These are phyloP conservation scores for Ondatra zibethicus DNA, from an alignment of 2,113 vertebrate genomes.

Conservation along the genomic window DNA sequence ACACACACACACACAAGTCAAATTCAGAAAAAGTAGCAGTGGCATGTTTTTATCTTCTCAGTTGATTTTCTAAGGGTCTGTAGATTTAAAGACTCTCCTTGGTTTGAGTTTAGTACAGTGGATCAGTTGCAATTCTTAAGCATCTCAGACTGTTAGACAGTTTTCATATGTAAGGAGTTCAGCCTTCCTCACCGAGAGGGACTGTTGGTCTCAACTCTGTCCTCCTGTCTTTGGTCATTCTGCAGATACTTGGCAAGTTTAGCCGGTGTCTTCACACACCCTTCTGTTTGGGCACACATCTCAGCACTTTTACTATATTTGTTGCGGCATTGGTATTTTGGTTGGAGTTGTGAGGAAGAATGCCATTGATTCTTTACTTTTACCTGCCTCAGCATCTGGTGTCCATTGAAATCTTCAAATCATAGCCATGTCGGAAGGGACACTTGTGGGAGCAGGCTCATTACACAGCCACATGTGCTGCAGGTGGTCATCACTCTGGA, in stretches of 20 bases:
- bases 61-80: constrained; percentile 9
- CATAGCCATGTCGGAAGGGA: constrained; percentile 45
- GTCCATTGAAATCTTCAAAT: constrained; percentile 60
- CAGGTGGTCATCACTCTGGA: constrained; percentile 72
- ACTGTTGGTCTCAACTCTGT: constrained; percentile 22
- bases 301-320: constrained; percentile 69
- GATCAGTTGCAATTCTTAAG: background rate
- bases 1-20: background rate
- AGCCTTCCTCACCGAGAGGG: background rate
- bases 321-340: constrained; percentile 57
- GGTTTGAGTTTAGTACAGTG: constrained; percentile 17
- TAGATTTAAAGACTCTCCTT: background rate
- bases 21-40: constrained; percentile 51
- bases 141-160: background rate
- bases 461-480: constrained; percentile 73
- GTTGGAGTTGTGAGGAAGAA: constrained; percentile 66
- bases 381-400: constrained; percentile 56
- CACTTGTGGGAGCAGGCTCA: constrained; percentile 40
- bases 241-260: constrained; percentile 49
- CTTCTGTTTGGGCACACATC: constrained; percentile 68
- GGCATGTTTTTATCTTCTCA: background rate
- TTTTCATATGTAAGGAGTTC: background rate
- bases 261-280: constrained; percentile 27
- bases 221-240: constrained; percentile 41
- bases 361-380: constrained; percentile 67